A percentile compares a stretch with the other conserved stretches of the same genome.
These are phyloP conservation scores for Diploscapter pachys DNA, from an alignment of 1,140 invertebrate species.

Conservation along the genomic window DNA sequence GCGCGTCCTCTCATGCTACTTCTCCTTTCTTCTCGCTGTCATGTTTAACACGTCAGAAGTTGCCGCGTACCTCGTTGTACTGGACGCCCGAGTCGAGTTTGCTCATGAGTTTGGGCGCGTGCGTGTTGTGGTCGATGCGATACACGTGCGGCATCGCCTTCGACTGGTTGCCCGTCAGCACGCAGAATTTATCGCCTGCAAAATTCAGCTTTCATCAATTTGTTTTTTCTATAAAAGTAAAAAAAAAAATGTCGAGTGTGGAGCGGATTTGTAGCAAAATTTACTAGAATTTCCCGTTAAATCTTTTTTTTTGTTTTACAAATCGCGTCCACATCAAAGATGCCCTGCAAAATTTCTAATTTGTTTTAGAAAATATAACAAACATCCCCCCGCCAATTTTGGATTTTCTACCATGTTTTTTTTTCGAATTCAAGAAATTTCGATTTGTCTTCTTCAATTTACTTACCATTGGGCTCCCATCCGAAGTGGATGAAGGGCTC, in stretches of 20 bases:
- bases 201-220: background rate
- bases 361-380: background rate
- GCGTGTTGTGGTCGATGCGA: constrained; percentile 47
- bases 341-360: too few species aligned
- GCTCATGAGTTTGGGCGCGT: constrained; percentile 47
- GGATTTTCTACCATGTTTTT: background rate
- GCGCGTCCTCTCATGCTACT: too few species aligned
- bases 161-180: constrained; percentile 45
- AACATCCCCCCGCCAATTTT: background rate
- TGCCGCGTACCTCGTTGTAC: constrained; percentile 44
- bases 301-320: too few species aligned
- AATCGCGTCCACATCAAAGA: too few species aligned
- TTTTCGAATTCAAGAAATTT: background rate
- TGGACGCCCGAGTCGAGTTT: constrained; percentile 55
- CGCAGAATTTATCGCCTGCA: constrained; percentile 54
- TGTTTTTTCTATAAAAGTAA: background rate
- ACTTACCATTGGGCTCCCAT: constrained; percentile 93
- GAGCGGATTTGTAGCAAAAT: too few species aligned
- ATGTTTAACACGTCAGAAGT: too few species aligned
- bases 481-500: constrained; percentile 84
- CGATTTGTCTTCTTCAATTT: constrained; percentile 68
- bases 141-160: constrained; percentile 54
- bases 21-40: too few species aligned
- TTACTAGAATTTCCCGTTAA: too few species aligned
- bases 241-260: background rate